Percentiles rank a stretch among this genome's conserved stretches.
phyloP scores from a whole-genome alignment of 23 tunicate species.

The Phallusia fumigata region DNA sequence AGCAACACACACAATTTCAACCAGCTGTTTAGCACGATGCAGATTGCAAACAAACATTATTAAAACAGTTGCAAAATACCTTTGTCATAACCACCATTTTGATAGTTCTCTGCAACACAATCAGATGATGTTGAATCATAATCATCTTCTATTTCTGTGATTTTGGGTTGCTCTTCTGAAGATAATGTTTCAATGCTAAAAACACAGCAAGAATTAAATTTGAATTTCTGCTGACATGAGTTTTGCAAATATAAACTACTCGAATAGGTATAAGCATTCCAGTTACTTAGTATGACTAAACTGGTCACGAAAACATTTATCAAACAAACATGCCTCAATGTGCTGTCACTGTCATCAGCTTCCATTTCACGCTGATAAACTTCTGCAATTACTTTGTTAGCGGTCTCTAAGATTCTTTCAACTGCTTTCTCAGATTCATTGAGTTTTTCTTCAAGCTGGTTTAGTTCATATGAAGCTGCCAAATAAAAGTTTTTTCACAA shows the following conservation, averaged over 20 bases:
- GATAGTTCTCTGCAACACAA: background rate
- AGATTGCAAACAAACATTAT: too few species aligned
- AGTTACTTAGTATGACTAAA: too few species aligned
- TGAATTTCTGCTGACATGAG: too few species aligned
- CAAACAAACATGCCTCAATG: background rate
- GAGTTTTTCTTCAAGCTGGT: constrained; percentile 18
- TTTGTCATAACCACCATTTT: background rate
- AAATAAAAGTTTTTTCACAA: background rate
- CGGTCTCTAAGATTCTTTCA: constrained; percentile 23
- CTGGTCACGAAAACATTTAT: too few species aligned
- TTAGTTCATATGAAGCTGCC: constrained; percentile 16
- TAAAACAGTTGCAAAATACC: background rate
- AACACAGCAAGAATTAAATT: too few species aligned
- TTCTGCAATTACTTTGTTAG: constrained; percentile 21
- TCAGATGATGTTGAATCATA: constrained; percentile 1
- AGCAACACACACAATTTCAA: too few species aligned
- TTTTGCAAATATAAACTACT: too few species aligned
- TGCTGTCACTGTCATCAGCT: background rate
- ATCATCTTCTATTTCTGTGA: background rate
- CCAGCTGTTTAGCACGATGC: too few species aligned
- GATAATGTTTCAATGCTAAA: background rate
- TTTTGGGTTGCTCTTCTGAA: background rate
- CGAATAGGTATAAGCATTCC: too few species aligned
- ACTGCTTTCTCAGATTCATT: constrained; percentile 34
- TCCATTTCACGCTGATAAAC: constrained; percentile 32